Evolutionary conservation across 2,888 invertebrate genomes (phyloP).

Genomic region (Melanostoma mellinum): DNA sequence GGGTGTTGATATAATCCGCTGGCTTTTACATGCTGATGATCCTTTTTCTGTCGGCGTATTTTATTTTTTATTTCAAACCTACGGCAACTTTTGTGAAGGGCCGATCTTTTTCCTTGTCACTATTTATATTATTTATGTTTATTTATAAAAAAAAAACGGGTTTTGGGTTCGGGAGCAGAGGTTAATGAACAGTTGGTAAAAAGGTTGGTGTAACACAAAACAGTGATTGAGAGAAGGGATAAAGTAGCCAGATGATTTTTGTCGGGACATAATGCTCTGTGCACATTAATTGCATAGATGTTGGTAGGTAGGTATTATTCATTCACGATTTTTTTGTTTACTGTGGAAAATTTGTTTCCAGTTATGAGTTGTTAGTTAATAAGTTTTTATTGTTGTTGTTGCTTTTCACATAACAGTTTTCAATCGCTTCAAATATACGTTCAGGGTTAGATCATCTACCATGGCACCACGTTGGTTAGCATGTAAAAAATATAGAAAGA

Average conservation of each 20-base stretch:
- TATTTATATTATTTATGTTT: not conserved
- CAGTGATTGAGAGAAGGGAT: conserved; percentile 49
- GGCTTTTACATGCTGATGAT: conserved; percentile 10
- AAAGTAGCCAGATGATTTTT: conserved; percentile 46
- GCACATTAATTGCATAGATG: conserved; percentile 55
- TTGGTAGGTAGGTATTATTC: conserved; percentile 12
- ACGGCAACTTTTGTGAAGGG: not conserved
- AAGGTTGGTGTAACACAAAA: conserved; percentile 74
- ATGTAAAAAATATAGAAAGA: conserved; percentile 76
- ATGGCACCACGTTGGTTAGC: conserved; percentile 78
- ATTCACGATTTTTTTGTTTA: conserved; percentile 53
- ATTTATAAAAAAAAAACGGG: conserved; percentile 37
- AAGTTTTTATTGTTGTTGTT: conserved; percentile 58
- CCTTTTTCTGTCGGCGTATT: conserved; percentile 1
- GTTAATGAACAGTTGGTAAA: conserved; percentile 64
- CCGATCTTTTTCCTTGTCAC: not conserved
- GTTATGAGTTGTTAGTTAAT: conserved; percentile 65
- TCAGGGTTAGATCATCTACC: conserved; percentile 77
- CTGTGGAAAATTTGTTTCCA: conserved; percentile 37
- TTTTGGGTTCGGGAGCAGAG: conserved; percentile 66
- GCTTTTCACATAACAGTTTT: conserved; percentile 68
- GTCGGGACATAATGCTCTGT: conserved; percentile 45
- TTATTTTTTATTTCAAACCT: not conserved
- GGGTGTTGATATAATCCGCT: conserved; percentile 32
- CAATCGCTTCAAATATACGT: conserved; percentile 71